Conservation (phyloP, 2,888 invertebrate genomes). For the Lysandra coridon region DNA sequence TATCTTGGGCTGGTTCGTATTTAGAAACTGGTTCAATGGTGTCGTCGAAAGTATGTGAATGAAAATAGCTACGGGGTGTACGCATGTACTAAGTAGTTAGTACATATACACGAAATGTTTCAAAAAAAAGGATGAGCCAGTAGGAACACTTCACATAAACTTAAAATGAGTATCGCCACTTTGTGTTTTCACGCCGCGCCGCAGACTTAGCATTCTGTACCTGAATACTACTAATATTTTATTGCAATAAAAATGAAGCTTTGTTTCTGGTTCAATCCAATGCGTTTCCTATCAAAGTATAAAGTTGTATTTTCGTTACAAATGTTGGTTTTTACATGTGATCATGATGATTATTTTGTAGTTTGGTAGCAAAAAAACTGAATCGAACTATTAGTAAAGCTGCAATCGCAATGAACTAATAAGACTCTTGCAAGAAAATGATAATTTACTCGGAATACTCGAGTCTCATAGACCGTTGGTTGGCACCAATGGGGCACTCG, state of each 20-base stretch:
- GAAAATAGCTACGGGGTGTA: constrained; percentile 30
- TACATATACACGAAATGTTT: not conserved
- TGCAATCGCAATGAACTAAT: not conserved
- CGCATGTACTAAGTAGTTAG: not conserved
- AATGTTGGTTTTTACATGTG: not conserved
- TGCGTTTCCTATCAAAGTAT: not conserved
- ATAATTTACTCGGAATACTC: not conserved
- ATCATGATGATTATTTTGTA: not conserved
- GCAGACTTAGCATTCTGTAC: not conserved
- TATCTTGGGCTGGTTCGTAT: constrained; percentile 27
- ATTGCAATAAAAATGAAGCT: too few relatives aligned
- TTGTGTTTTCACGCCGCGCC: not conserved
- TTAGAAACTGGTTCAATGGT: constrained; percentile 32
- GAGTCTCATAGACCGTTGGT: not conserved
- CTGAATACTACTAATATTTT: too few relatives aligned
- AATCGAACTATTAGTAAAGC: not conserved
- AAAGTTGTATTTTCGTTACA: not conserved
- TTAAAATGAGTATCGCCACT: not conserved
- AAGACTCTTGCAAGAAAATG: not conserved
- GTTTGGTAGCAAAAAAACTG: not conserved
- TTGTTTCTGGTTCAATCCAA: not conserved
- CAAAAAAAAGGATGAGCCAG: not conserved
- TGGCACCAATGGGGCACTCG: not conserved
- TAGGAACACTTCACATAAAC: not conserved
- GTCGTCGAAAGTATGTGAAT: constrained; percentile 28